These are phyloP conservation scores for Aegithalos caudatus DNA, from an alignment of 2,113 vertebrate genomes.

Conservation along the genomic window DNA sequence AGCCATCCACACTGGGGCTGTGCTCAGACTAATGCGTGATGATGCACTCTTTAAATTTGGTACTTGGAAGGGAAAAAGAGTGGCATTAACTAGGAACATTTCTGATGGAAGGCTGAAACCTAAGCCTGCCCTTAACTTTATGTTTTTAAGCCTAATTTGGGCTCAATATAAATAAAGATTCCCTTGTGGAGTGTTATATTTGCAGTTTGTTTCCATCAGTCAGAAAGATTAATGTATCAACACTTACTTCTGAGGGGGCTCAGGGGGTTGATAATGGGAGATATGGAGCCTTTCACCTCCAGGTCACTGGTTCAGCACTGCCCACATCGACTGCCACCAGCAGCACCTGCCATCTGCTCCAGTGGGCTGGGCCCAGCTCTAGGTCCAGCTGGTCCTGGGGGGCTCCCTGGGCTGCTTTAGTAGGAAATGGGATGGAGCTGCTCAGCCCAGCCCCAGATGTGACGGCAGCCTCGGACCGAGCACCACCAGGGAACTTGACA, in stretches of 20 bases:
- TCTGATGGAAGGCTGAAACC: not conserved
- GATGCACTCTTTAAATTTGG: not conserved
- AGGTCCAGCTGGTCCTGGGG: not conserved
- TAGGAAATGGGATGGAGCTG: not conserved
- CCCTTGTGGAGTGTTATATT: not conserved
- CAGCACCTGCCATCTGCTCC: slow-evolving; percentile 45
- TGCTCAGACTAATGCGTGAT: not conserved
- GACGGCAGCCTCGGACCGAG: not conserved
- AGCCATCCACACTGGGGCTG: not conserved
- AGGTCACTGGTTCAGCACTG: slow-evolving; percentile 56
- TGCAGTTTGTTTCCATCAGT: slow-evolving; percentile 48
- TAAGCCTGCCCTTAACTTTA: not conserved
- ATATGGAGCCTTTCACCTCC: slow-evolving; percentile 27
- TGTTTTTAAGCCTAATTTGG: not conserved
- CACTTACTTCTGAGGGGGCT: not conserved
- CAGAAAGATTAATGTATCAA: slow-evolving; percentile 53
- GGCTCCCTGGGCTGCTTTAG: not conserved
- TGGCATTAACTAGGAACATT: not conserved
- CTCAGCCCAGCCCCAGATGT: not conserved
- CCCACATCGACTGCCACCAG: not conserved
- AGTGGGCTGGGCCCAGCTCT: not conserved
- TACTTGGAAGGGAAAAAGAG: not conserved
- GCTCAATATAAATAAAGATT: not conserved
- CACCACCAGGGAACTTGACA: slow-evolving; percentile 16
- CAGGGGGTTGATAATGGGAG: slow-evolving; percentile 39